Evolutionary conservation across 2,113 vertebrate species (phyloP), one percentile per base, ranked within the genome.

Genomic region (Recurvirostra avosetta): DNA sequence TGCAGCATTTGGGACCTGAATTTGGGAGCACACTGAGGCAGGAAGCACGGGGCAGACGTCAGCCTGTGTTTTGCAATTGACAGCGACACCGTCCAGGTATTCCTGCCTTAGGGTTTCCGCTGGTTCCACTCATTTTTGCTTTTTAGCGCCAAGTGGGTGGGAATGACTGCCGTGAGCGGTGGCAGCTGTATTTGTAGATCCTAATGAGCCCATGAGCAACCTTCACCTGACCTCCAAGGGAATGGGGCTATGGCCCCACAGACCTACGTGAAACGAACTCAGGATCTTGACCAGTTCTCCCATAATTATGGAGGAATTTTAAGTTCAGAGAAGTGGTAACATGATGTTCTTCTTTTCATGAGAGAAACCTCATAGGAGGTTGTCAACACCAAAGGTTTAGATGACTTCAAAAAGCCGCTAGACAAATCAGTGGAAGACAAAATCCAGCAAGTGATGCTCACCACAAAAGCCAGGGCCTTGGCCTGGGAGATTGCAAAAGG

Each of bases 31-130:
- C 3, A 7, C 19, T 1, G 3, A 66, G 40, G 55, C 0, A 1
- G 50, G 30, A 82, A 52, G 56, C 5, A 0, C 3, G 0, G 20
- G 12, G 27, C 9, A 11, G 52, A 62, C 14, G 20, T 53, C 43
- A 49, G 20, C 59, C 20, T 49, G 17, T 1, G 0, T 29, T 65
- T 68, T 63, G 53, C 32, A 15, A 15, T 18, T 22, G 63, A 38
- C 36, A 26, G 17, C 2, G 3, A 15, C 0, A 1, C n/a, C 22
- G 21, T n/a, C 38, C 59, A 38, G 23, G 29, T 55, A 22, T 47
- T 58, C n/a, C 43, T 15, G 12, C 17, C 13, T 45, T 34, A 30
- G 29, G 14, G n/a, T n/a, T 58, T 76, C 49, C 2, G 0, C 18
- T 58, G 78, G 32, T 25, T 80, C 10, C 1, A 14, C 52, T 77